Conservation (phyloP, 2,113 vertebrate species). For the Polypterus senegalus region DNA sequence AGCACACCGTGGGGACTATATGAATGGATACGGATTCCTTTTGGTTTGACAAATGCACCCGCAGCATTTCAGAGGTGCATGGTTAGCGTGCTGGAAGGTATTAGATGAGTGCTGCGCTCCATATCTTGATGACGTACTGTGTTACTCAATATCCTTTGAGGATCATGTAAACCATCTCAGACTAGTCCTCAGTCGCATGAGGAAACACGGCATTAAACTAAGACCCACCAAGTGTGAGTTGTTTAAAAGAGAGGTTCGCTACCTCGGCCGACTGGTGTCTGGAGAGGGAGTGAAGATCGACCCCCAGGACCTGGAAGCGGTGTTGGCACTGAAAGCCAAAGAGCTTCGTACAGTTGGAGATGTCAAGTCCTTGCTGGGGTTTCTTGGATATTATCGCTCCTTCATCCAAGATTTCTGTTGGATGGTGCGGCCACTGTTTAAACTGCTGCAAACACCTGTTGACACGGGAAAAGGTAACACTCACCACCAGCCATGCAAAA, state of each 20-base stretch:
- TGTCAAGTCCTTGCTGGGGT: no score
- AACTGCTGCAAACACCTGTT: slow-evolving; percentile 1
- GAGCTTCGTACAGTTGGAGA: no score
- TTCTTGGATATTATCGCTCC: no score
- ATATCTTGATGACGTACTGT: slow-evolving; percentile 13
- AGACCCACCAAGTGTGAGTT: neutral
- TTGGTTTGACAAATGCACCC: slow-evolving; percentile 8
- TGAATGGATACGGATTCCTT: slow-evolving; percentile 2
- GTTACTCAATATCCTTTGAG: slow-evolving; percentile 2
- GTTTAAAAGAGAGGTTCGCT: no score
- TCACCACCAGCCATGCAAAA: neutral
- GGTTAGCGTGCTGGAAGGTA: neutral
- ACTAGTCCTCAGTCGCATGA: no score
- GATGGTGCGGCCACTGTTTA: slow-evolving; percentile 2
- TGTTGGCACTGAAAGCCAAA: no score
- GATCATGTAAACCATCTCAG: no score
- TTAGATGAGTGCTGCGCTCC: slow-evolving; percentile 16
- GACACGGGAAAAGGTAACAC: neutral
- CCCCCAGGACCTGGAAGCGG: no score
- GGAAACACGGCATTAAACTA: no score
- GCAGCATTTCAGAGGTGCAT: slow-evolving; percentile 9
- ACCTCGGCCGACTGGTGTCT: no score
- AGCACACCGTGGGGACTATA: slow-evolving; percentile 9
- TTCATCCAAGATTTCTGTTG: no score
- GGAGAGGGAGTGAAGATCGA: no score